These are phyloP conservation scores for Parotia lawesii DNA, from an alignment of 2,113 vertebrate species.

Conservation along the genomic window DNA sequence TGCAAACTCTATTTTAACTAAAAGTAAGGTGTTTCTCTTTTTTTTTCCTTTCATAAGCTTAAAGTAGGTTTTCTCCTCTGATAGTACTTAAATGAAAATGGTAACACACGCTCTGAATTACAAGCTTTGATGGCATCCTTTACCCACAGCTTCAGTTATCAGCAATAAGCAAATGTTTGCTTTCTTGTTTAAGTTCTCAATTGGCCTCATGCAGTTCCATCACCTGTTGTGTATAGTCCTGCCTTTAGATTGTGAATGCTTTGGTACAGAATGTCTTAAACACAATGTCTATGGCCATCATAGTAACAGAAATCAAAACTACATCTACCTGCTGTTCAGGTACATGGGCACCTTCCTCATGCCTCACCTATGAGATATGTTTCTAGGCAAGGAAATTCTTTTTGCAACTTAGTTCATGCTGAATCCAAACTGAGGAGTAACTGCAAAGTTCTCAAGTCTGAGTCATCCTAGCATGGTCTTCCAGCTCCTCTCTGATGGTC, in stretches of 20 bases:
- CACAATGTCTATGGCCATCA: background rate
- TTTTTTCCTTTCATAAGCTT: background rate
- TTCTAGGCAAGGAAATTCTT: background rate
- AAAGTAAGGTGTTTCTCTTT: background rate
- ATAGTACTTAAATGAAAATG: background rate
- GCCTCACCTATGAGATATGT: background rate
- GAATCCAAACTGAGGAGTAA: background rate
- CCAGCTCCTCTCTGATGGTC: background rate
- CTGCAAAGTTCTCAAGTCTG: background rate
- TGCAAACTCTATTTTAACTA: background rate
- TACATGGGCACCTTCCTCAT: background rate
- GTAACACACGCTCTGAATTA: background rate
- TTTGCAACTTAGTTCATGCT: background rate
- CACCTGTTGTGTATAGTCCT: background rate
- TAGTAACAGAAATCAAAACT: background rate
- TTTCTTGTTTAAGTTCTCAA: background rate
- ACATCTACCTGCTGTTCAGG: background rate
- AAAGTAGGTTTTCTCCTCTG: background rate
- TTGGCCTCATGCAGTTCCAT: background rate
- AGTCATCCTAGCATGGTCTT: background rate
- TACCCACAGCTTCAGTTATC: background rate
- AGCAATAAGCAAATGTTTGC: background rate
- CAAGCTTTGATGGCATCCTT: background rate
- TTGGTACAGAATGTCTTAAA: background rate
- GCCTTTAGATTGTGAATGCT: background rate